Evolutionary conservation across 2,113 vertebrate genomes (phyloP).

Genomic region (Naja naja): DNA sequence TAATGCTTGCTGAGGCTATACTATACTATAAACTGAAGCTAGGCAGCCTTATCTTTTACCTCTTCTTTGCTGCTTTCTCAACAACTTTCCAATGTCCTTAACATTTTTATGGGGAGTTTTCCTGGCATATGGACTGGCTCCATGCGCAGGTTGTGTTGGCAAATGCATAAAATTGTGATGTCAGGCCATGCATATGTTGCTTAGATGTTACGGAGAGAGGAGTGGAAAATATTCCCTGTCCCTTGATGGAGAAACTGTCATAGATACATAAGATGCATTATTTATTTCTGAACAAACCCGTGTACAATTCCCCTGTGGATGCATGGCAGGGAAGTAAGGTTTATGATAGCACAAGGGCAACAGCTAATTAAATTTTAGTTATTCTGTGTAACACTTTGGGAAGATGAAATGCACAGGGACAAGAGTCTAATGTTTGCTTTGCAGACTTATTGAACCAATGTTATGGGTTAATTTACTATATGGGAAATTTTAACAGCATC

Average conservation of each 20-base stretch:
- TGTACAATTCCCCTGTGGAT: neutral
- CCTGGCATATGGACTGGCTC: neutral
- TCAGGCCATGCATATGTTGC: neutral
- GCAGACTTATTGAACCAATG: neutral
- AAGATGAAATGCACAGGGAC: neutral
- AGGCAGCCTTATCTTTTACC: neutral
- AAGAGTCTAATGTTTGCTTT: slow-evolving; percentile 13
- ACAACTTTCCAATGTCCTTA: neutral
- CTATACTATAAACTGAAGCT: neutral
- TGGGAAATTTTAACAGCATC: slow-evolving; percentile 8
- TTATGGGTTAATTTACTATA: slow-evolving; percentile 6
- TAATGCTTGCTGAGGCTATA: neutral
- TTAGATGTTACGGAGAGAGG: neutral
- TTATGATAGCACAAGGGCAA: neutral
- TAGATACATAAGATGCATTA: neutral
- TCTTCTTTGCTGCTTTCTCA: neutral
- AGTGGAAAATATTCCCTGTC: neutral
- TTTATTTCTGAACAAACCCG: slow-evolving; percentile 9
- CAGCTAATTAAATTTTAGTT: slow-evolving; percentile 23
- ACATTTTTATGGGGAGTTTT: neutral
- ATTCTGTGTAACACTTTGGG: neutral
- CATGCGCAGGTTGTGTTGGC: neutral
- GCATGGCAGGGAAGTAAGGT: neutral
- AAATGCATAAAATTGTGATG: neutral
- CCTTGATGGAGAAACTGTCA: neutral